A percentile compares a stretch with the other conserved stretches of the same genome.
Conservation (phyloP, 2,888 invertebrate genomes). For the Scaptomyza reducta region DNA sequence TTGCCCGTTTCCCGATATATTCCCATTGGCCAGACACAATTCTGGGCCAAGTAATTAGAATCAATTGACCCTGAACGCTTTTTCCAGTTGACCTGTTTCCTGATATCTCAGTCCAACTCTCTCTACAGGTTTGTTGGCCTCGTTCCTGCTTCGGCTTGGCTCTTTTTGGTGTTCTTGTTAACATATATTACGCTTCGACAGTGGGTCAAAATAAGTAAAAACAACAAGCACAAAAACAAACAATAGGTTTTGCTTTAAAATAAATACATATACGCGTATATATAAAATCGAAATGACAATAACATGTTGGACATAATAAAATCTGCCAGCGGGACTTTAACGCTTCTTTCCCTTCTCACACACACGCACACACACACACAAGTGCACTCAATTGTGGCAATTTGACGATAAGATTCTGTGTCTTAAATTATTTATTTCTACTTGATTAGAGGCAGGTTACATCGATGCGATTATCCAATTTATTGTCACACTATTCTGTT, state of each 20-base stretch:
- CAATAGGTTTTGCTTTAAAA: constrained; percentile 44
- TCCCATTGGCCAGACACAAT: constrained; percentile 26
- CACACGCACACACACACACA: not conserved
- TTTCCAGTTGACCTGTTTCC: constrained; percentile 65
- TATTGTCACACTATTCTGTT: not conserved
- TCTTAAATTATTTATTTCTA: constrained; percentile 50
- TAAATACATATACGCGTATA: constrained; percentile 37
- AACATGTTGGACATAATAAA: constrained; percentile 3
- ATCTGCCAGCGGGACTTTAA: constrained; percentile 3
- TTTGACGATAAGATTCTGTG: constrained; percentile 6
- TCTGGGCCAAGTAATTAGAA: constrained; percentile 62
- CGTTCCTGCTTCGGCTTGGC: not conserved
- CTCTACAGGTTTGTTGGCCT: not conserved
- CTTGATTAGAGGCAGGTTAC: constrained; percentile 44
- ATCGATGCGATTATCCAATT: not conserved
- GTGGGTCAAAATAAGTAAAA: not conserved
- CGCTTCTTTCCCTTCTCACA: not conserved
- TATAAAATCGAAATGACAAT: constrained; percentile 41
- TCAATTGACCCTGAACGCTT: constrained; percentile 72
- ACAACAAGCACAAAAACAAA: constrained; percentile 19
- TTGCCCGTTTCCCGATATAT: constrained; percentile 4
- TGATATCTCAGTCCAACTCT: constrained; percentile 49
- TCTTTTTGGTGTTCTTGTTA: constrained; percentile 3
- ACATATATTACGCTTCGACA: constrained; percentile 25
- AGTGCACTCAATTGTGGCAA: not conserved